Base-by-base conservation (phyloP, 2,113 vertebrate genomes). In the Myotis yumanensis region DNA sequence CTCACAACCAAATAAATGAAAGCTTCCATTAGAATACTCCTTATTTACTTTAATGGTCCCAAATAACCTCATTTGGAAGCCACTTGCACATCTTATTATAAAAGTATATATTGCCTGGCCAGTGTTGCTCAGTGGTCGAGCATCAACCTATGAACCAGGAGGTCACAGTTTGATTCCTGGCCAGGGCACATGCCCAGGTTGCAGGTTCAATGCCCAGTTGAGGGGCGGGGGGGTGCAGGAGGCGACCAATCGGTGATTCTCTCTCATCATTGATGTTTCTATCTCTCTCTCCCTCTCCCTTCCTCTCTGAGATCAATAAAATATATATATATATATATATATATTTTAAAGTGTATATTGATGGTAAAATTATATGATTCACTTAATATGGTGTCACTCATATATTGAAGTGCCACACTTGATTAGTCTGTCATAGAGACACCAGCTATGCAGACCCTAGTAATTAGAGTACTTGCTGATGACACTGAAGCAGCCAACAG, bases 371-470 rank as follows among this genome's bases (percentile, higher is more conserved):
- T 92, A 96, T 87, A 90, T 95, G 90, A 97, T 72, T 95, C 57
- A 95, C 94, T 97, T 98, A 96, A 94, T 85, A 96, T 85, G 72
- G 93, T 83, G 77, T 95, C 85, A 83, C 95, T 97, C 97, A 97
- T 94, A 97, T 91, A 96, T 95, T 96, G 97, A 96, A 97, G 86
- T 95, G 32, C 68, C 90, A 46, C 51, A 95, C 93, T 97, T 90
- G 96, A 54, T 94, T 96, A 96, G 80, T 1, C 0, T 91, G 16
- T 93, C 80, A 90, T 93, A 97, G 97, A 93, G 22, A 83, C 14
- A 92, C 12, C 97, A 8, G 0, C 79, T 97, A 96, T 96, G 96
- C 91, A 97, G 96, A 95, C 89, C 40, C 28, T 40, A 96, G 66
- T 84, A 95, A 75, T 86, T 69, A 81, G 40, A 96, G 89, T 71